phyloP scores from a whole-genome alignment of 2,113 vertebrate genomes.

The Clarias magur region DNA sequence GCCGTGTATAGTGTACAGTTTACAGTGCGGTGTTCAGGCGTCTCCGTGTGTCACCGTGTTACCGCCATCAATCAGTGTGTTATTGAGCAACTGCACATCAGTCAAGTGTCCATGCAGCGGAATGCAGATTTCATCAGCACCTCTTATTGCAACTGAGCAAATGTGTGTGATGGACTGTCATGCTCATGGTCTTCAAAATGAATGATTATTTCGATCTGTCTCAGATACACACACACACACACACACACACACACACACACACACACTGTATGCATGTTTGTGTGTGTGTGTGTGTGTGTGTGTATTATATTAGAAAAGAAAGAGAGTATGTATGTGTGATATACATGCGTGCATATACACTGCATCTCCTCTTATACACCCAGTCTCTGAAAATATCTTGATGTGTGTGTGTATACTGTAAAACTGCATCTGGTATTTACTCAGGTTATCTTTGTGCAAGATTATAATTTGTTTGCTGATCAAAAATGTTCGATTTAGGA shows the following conservation, averaged over 20 bases:
- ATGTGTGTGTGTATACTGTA: too few species aligned
- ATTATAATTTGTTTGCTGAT: too few species aligned
- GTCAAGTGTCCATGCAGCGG: background rate
- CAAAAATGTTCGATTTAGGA: too few species aligned
- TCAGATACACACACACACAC: too few species aligned
- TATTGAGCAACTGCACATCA: slow-evolving; percentile 20
- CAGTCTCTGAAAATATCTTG: too few species aligned
- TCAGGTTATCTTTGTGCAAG: too few species aligned
- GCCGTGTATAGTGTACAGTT: background rate
- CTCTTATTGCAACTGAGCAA: background rate
- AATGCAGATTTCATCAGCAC: slow-evolving; percentile 19
- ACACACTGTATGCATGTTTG: background rate
- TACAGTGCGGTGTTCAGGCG: background rate
- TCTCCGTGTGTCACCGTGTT: background rate
- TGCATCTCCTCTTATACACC: too few species aligned
- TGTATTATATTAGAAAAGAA: background rate
- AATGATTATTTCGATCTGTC: background rate
- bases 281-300: background rate
- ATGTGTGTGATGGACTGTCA: background rate
- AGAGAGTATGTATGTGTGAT: background rate
- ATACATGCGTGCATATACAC: background rate
- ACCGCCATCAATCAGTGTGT: background rate
- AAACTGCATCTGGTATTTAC: too few species aligned
- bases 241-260: background rate
- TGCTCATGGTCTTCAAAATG: background rate